These are phyloP conservation scores for Hyalella azteca DNA, from an alignment of 2,888 invertebrate species.

Conservation along the genomic window DNA sequence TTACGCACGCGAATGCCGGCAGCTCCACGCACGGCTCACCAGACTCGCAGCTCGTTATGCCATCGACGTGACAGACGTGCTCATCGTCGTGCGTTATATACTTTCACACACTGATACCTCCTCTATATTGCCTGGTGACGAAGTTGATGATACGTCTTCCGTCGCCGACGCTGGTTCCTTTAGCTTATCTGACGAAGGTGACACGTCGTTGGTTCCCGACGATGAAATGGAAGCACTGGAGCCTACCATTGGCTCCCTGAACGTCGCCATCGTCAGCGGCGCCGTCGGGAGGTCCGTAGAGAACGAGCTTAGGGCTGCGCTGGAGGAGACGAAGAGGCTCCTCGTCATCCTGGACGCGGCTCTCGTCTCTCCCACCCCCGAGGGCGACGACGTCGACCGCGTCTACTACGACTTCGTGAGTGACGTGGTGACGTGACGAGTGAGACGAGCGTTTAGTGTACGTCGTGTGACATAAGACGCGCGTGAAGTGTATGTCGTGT, in stretches of 20 bases:
- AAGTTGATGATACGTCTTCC: not conserved
- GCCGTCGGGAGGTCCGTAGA: conserved; percentile 54
- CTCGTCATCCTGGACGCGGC: conserved; percentile 49
- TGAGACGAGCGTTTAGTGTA: too few species aligned
- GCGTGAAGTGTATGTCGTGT: too few species aligned
- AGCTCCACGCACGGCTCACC: conserved; percentile 40
- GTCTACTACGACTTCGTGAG: conserved; percentile 57
- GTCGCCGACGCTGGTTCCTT: too few species aligned
- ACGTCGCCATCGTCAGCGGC: conserved; percentile 50
- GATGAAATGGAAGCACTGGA: conserved; percentile 45
- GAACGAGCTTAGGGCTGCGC: conserved; percentile 49
- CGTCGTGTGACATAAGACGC: too few species aligned
- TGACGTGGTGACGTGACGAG: too few species aligned
- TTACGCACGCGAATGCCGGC: conserved; percentile 43
- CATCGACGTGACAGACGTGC: conserved; percentile 43
- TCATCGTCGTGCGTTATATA: conserved; percentile 1
- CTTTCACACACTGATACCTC: not conserved
- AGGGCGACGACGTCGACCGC: conserved; percentile 55
- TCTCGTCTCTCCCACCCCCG: conserved; percentile 51
- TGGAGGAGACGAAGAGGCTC: conserved; percentile 53
- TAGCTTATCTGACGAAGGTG: conserved; percentile 45
- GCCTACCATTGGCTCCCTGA: conserved; percentile 41
- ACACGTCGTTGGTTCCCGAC: conserved; percentile 46
- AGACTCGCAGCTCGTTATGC: conserved; percentile 40
- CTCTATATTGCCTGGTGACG: not conserved